phyloP scores from a whole-genome alignment of 2,797 vertebrate species.

The Parambassis ranga region DNA sequence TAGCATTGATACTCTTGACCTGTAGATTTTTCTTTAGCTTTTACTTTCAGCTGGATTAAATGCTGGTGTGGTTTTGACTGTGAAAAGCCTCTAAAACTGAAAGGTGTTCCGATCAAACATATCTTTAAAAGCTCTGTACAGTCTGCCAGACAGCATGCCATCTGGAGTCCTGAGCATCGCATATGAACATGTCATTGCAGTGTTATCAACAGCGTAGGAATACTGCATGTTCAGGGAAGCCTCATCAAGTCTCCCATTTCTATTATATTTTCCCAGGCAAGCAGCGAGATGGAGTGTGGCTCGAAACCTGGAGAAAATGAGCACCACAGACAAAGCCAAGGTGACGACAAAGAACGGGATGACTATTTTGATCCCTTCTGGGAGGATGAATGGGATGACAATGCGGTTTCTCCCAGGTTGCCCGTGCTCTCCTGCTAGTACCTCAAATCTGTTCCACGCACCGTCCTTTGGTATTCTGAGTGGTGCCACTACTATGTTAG shows the following conservation, averaged over 20 bases:
- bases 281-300: neutral
- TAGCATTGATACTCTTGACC: no score
- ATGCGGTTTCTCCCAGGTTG: neutral
- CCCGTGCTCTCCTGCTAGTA: neutral
- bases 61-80: no score
- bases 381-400: neutral
- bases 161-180: no score
- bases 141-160: neutral
- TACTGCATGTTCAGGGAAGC: neutral
- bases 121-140: no score
- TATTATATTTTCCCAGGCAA: neutral
- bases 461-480: neutral
- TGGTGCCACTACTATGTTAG: neutral
- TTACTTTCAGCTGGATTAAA: no score
- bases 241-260: neutral
- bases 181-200: fast-evolving
- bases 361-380: neutral
- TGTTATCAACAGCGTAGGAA: neutral
- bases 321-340: conserved; percentile 18
- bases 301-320: neutral
- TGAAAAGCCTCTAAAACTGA: no score
- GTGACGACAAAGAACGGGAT: neutral
- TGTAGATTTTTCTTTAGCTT: no score
- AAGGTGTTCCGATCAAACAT: no score
- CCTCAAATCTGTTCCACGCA: fast-evolving